These are phyloP conservation scores for Eupithecia tripunctaria DNA, from an alignment of 2,888 invertebrate species.

Conservation along the genomic window DNA sequence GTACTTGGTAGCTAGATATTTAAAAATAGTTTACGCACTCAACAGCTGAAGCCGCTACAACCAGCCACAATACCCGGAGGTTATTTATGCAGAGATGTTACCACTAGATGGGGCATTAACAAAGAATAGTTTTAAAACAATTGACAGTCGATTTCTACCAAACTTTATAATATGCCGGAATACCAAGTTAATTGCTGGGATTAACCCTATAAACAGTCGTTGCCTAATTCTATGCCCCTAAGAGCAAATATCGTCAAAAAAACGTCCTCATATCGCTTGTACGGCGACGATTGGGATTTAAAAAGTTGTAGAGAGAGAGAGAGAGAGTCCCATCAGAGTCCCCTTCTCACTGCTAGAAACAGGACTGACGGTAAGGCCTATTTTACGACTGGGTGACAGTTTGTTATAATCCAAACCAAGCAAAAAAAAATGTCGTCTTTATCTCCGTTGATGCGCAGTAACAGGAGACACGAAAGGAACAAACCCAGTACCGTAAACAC, in stretches of 20 bases:
- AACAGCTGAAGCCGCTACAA: conserved; percentile 14
- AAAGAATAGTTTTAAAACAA: neutral
- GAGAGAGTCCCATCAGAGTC: no score
- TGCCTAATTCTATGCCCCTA: neutral
- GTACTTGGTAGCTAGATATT: neutral
- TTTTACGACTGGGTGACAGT: neutral
- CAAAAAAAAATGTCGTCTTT: neutral
- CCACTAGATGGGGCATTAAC: neutral
- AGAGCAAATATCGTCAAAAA: neutral
- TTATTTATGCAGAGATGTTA: conserved; percentile 6
- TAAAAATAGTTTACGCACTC: conserved; percentile 1
- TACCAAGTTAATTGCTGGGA: no score
- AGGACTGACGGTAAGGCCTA: neutral
- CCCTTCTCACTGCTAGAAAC: neutral
- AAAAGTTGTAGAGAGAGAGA: no score
- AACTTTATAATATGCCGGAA: no score
- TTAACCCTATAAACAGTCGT: neutral
- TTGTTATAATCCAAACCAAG: neutral
- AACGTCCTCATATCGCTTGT: neutral
- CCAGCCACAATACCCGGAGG: conserved; percentile 10
- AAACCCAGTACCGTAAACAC: neutral
- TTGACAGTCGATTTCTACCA: neutral
- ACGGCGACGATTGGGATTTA: no score
- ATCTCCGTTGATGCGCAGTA: neutral
- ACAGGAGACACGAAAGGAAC: neutral